Conservation (phyloP, 1,140 invertebrate genomes). For the Drosophila chauvacae region DNA sequence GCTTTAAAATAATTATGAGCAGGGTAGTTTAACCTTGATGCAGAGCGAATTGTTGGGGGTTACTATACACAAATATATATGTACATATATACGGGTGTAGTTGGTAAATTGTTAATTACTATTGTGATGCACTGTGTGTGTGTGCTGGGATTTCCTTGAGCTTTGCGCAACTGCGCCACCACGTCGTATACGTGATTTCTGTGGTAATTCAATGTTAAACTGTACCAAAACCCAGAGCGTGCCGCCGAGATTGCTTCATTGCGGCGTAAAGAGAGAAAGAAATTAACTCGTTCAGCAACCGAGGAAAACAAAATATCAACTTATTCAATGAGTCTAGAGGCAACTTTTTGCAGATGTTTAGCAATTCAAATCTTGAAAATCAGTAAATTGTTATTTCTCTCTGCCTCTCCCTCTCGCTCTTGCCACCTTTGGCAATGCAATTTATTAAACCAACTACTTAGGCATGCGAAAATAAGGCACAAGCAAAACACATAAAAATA, state of each 20-base stretch:
- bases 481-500: conserved; percentile 68
- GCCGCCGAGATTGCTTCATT: conserved; percentile 11
- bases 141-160: conserved; percentile 13
- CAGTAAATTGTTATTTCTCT: conserved; percentile 28
- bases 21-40: conserved; percentile 50
- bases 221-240: conserved; percentile 11
- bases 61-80: background rate
- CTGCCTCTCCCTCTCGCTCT: background rate
- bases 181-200: conserved; percentile 45
- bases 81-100: background rate
- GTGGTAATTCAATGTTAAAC: conserved; percentile 18
- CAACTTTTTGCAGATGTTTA: conserved; percentile 35
- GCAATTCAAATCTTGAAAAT: conserved; percentile 47
- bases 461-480: conserved; percentile 71
- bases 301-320: conserved; percentile 17
- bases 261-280: background rate
- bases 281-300: conserved; percentile 16
- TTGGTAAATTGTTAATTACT: conserved; percentile 71
- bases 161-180: conserved; percentile 32
- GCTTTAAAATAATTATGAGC: conserved; percentile 52
- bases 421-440: conserved; percentile 57
- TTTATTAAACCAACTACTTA: conserved; percentile 82
- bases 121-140: conserved; percentile 53
- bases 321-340: conserved; percentile 15
- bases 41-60: conserved; percentile 18